Conservation (phyloP, 2,888 invertebrate species). For the Caenorhabditis sp. region DNA sequence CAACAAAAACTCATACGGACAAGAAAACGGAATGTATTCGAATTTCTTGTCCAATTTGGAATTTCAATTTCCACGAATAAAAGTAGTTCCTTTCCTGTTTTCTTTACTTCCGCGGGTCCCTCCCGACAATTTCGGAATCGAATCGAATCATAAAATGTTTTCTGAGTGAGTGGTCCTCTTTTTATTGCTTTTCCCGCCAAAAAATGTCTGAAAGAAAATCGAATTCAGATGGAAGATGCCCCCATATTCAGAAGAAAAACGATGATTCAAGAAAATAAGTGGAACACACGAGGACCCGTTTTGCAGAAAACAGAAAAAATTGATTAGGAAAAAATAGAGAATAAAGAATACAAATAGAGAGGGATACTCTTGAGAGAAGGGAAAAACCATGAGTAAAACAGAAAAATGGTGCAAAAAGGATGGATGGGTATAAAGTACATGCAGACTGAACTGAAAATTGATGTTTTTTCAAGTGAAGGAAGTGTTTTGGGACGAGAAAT, state of each 20-base stretch:
- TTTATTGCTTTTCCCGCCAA: neutral
- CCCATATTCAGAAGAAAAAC: slow-evolving; percentile 2
- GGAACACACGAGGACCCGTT: slow-evolving; percentile 35
- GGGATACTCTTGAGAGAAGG: neutral
- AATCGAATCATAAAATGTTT: slow-evolving; percentile 57
- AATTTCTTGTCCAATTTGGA: slow-evolving; percentile 20
- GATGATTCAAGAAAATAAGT: neutral
- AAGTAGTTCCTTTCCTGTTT: slow-evolving; percentile 20
- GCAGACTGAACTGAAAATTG: slow-evolving; percentile 27
- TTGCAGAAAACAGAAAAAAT: slow-evolving; percentile 42
- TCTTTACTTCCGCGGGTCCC: slow-evolving; percentile 15
- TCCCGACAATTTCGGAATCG: slow-evolving; percentile 41
- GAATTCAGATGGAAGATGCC: slow-evolving; percentile 47
- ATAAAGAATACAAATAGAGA: slow-evolving; percentile 17
- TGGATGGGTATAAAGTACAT: neutral
- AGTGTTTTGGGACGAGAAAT: neutral
- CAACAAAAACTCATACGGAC: neutral
- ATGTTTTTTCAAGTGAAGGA: neutral
- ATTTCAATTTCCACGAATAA: slow-evolving; percentile 20
- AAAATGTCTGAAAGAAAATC: slow-evolving; percentile 56
- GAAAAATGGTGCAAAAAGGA: neutral
- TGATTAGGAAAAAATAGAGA: slow-evolving; percentile 47
- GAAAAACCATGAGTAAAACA: slow-evolving; percentile 9
- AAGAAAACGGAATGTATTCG: slow-evolving; percentile 6
- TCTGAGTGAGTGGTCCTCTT: neutral